Base-by-base conservation (phyloP, 2,797 vertebrate genomes). In the Pitangus sulphuratus region DNA sequence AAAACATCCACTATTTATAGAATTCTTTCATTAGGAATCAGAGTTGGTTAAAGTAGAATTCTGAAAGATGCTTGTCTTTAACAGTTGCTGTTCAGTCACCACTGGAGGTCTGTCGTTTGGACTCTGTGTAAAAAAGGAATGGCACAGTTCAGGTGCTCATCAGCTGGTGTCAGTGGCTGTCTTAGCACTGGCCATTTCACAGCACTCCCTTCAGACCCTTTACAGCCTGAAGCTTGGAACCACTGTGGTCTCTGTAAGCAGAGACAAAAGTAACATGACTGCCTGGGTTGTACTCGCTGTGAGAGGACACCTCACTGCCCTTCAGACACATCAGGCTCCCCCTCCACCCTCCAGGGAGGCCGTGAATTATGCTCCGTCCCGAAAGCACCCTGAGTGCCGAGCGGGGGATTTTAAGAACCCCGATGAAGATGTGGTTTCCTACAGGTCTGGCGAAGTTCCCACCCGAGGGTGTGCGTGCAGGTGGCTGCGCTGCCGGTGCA, bases 281-380 rank as follows among this genome's bases (percentile, higher is more conserved):
- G 40, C 6, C 1, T 35, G 44, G 20, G 30, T 53, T 45, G 65
- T 84, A 0, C 31, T 78, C 7, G 1, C 53, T 31, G 0, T 9
- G 10, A 57, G 40, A 70, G 31, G 45, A 33, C 30, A 26, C n/a
- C 44, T 68, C 25, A 2, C 54, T 30, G 5, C 11, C 39, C 17
- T 44, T 76, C 21, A 53, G 57, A 40, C 48, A 7, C 11, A 31
- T 8, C 26, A 18, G 48, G 7, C 28, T 66, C 37, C 15, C 3
- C 14, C 64, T 37, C 11, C 1, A 1, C 53, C 54, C 28, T 40
- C 15, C 30, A 15, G 39, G 37, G 60, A n/a, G 25, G 33, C n/a
- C 77, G 33, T 70, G 82, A 22, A 16, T 45, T n/a, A 8, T 12
- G 3, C 48, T 28, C 1, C 11, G 4, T 15, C 39, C 9, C n/a